Base-by-base conservation (phyloP, 2,797 vertebrate species). In the Darevskia nairensis region DNA sequence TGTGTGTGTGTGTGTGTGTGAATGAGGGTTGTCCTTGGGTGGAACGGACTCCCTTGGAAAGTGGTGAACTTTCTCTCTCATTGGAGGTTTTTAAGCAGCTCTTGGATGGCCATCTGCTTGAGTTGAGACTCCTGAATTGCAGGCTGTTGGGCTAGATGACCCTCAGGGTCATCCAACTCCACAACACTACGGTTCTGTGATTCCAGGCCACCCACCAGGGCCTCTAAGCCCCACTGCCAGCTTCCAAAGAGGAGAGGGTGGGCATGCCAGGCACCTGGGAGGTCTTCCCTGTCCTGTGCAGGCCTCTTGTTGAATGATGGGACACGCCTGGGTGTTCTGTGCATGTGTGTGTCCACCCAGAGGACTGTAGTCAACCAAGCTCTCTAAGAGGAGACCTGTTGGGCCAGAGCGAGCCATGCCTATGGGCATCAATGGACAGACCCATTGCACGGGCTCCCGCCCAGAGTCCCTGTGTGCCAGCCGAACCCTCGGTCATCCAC, bases 401-500 rank as follows among this genome's bases (percentile, higher is more conserved):
- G 66, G 25, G 66, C 66, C 64, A 66, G 50, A 66, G 64, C 6
- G 23, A 21, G 64, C 19, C 64, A 27, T 6, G 23, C 6, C 64
- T 11, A 25, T 21, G 25, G 64, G 25, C 19, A 8, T 66, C 25
- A 27, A 11, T 29, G 68, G 27, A n/a, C 50, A 13, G 50, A 50
- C 50, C 11, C 50, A 1, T 50, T 50, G 50, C 68, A 71, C 69
- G 9, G 69, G 69, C 10, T 9, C 4, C 19, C 25, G 32, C 50
- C n/a, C 79, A 61, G 55, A 21, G 76, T 55, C 15, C 9, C 27
- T 46, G 15, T 9, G 39, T 8, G 55, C 77, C 32, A 50, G 64
- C 68, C 59, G 88, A 90, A 82, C 90, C 91, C 35, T 71, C 0
- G 88, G 86, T 94, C 93, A 93, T 88, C 86, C 11, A 0, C 90